Conservation (phyloP, 1,140 invertebrate species). For the Chlorops oryzae region DNA sequence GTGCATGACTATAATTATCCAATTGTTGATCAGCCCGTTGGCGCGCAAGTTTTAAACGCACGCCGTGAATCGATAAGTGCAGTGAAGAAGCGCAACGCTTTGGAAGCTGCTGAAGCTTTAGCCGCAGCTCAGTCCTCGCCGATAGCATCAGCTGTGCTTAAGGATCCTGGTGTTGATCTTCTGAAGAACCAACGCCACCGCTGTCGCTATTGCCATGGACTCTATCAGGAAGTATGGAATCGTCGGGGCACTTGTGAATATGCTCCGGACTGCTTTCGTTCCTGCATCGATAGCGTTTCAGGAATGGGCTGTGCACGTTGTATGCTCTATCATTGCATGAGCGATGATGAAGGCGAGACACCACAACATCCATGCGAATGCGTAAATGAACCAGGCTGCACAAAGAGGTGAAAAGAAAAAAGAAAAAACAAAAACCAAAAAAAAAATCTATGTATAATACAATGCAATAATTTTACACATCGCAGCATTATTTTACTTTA, state of each 20-base stretch:
- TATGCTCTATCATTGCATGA: conserved; percentile 89
- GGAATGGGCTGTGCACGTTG: conserved; percentile 81
- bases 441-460: too few species aligned
- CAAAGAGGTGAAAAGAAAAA: conserved; percentile 53
- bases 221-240: conserved; percentile 74
- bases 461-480: too few species aligned
- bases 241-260: conserved; percentile 77
- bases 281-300: conserved; percentile 73
- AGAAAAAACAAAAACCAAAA: too few species aligned
- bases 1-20: conserved; percentile 78
- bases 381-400: conserved; percentile 54
- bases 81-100: conserved; percentile 55
- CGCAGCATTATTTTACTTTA: neutral
- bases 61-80: conserved; percentile 55
- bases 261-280: conserved; percentile 76
- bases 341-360: conserved; percentile 76
- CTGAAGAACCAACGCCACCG: conserved; percentile 29
- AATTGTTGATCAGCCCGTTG: conserved; percentile 60
- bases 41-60: conserved; percentile 44
- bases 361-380: conserved; percentile 75
- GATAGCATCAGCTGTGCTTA: conserved; percentile 38
- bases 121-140: conserved; percentile 38
- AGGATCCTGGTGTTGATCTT: conserved; percentile 25
- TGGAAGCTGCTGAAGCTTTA: conserved; percentile 37
- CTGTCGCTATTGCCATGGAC: conserved; percentile 61